Evolutionary conservation across 2,113 vertebrate genomes (phyloP).

Genomic region (Carassius auratus): DNA sequence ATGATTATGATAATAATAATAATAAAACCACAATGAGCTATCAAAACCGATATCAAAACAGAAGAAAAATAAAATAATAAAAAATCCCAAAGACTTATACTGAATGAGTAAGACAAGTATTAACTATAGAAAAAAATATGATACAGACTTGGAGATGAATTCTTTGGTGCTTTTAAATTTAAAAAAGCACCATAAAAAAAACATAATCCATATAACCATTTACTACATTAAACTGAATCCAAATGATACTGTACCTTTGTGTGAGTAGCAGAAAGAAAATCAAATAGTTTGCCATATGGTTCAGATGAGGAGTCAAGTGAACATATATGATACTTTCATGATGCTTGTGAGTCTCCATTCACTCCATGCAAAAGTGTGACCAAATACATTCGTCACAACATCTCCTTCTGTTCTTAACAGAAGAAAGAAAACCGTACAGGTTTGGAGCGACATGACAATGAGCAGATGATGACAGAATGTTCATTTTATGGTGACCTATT

Average conservation of each 20-base stretch:
- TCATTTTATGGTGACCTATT: neutral
- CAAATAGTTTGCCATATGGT: neutral
- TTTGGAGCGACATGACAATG: neutral
- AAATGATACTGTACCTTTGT: neutral
- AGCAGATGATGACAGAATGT: neutral
- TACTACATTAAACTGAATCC: neutral
- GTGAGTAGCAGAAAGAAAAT: neutral
- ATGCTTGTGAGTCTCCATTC: neutral
- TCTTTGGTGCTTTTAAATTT: neutral
- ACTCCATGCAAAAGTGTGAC: neutral
- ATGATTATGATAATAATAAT: too few relatives aligned
- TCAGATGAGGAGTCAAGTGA: too few relatives aligned
- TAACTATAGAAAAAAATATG: too few relatives aligned
- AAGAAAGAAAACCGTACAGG: neutral
- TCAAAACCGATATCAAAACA: too few relatives aligned
- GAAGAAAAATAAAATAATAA: too few relatives aligned
- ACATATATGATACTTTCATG: neutral
- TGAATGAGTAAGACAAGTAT: too few relatives aligned
- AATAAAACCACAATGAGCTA: too few relatives aligned
- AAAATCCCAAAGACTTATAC: too few relatives aligned
- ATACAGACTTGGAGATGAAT: too few relatives aligned
- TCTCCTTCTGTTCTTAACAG: neutral
- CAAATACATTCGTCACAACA: neutral
- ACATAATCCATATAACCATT: neutral
- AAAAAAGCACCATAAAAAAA: neutral